Evolutionary conservation across 2,113 vertebrate species (phyloP).

Genomic region (Castor canadensis): DNA sequence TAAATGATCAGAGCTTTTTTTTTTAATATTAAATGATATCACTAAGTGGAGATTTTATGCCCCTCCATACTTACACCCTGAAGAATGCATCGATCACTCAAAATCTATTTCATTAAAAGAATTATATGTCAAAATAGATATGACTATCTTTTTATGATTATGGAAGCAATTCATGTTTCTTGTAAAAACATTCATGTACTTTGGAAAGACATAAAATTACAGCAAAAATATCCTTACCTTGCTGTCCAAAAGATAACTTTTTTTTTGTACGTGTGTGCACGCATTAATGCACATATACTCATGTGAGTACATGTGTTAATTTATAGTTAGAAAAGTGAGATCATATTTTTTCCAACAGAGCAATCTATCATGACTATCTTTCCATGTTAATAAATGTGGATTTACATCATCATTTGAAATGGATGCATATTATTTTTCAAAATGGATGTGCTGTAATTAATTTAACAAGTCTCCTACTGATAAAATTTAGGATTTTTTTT

Average conservation of each 20-base stretch:
- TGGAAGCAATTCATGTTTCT: slow-evolving; percentile 29
- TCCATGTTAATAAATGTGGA: background rate
- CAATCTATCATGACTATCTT: background rate
- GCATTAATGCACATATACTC: background rate
- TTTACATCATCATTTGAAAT: slow-evolving; percentile 46
- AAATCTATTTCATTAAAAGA: slow-evolving; percentile 23
- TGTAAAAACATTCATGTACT: background rate
- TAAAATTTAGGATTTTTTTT: slow-evolving; percentile 34
- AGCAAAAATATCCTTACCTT: slow-evolving; percentile 8
- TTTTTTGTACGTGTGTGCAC: background rate
- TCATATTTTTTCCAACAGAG: slow-evolving; percentile 1
- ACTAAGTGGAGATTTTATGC: background rate
- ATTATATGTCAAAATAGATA: background rate
- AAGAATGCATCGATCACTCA: background rate
- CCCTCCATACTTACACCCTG: background rate
- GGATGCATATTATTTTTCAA: slow-evolving; percentile 34
- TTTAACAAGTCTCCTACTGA: slow-evolving; percentile 36
- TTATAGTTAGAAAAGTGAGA: slow-evolving; percentile 41
- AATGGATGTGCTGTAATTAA: slow-evolving; percentile 24
- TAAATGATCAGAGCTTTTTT: background rate
- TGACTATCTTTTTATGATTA: slow-evolving; percentile 33
- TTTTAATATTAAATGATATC: background rate
- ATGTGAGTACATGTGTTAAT: background rate
- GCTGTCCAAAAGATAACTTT: background rate
- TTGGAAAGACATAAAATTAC: background rate